Percentiles rank a stretch among this genome's conserved stretches.
phyloP scores from a whole-genome alignment of 2,113 vertebrate species.

The Spizaetus ornatus region DNA sequence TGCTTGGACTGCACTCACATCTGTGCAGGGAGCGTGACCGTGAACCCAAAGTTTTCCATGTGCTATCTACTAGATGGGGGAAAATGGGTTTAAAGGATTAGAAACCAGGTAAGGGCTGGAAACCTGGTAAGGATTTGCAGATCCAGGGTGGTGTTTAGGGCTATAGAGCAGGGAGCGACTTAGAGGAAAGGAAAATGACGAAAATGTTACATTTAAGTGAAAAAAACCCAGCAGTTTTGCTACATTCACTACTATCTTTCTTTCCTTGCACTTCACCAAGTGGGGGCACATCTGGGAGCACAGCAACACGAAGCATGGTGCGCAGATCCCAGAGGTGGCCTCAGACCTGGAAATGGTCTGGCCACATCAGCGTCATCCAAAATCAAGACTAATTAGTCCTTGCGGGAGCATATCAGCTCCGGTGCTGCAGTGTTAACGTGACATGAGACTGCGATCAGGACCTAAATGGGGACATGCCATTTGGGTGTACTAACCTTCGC shows the following conservation, averaged over 20 bases:
- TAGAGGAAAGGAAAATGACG: background rate
- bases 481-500: background rate
- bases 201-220: background rate
- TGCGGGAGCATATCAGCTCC: background rate
- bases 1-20: slow-evolving; percentile 26
- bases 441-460: background rate
- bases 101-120: background rate
- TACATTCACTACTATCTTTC: background rate
- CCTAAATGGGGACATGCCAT: background rate
- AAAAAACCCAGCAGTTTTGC: background rate
- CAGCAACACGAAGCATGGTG: rapidly evolving
- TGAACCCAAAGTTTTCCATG: background rate
- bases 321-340: background rate
- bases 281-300: background rate
- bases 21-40: background rate
- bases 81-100: background rate
- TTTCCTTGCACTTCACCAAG: background rate
- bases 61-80: background rate
- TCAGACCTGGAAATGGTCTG: background rate
- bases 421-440: background rate
- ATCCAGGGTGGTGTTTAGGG: background rate
- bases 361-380: background rate
- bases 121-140: background rate
- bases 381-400: background rate
- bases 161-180: background rate